Base-by-base conservation (phyloP, 2,888 invertebrate genomes). In the Xiphydria camelus region DNA sequence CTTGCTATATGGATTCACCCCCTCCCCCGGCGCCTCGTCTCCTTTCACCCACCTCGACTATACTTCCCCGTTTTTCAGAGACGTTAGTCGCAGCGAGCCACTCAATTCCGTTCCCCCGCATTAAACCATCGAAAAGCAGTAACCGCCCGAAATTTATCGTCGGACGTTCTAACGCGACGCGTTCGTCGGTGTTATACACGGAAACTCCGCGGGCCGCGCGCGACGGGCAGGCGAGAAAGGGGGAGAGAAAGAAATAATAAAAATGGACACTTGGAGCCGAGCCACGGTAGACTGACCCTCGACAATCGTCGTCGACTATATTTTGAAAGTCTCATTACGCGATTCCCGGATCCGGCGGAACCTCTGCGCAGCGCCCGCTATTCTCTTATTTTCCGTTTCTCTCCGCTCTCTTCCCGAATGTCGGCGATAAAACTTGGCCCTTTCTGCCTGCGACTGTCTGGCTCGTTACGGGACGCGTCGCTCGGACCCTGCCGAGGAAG, bases 141-240 rank as follows among this genome's bases (percentile, higher is more conserved):
- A 66, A 70, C 68, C 64, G 66, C 61, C 67, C 64, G 58, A 63
- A 71, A 73, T 73, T 71, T 73, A 72, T 73, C 64, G 62, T 53
- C 57, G 51, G 59, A 63, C 57, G 64, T 72, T 66, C 59, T 55
- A 58, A 56, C 58, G 10, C 23, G 23, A 12, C 19, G 4, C 31
- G 34, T 4, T 25, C 23, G n/a, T 10, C 18, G 20, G 10, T n/a
- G n/a, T n/a, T n/a, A n/a, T n/a, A n/a, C n/a, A 18, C 38, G 20
- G 12, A 14, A 45, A 37, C 25, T 23, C 26, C 39, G 38, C 23
- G 39, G 39, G 31, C 45, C 25, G 14, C 18, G 35, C 21, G 45
- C 41, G 39, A 26, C 35, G 22, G 21, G 38, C 31, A 26, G 41
- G 6, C 21, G 23, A 45, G 41, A 38, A 35, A 9, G 22, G 22